These are phyloP conservation scores for Pollenia griseotomentosa DNA, from an alignment of 2,888 invertebrate genomes.

Conservation along the genomic window DNA sequence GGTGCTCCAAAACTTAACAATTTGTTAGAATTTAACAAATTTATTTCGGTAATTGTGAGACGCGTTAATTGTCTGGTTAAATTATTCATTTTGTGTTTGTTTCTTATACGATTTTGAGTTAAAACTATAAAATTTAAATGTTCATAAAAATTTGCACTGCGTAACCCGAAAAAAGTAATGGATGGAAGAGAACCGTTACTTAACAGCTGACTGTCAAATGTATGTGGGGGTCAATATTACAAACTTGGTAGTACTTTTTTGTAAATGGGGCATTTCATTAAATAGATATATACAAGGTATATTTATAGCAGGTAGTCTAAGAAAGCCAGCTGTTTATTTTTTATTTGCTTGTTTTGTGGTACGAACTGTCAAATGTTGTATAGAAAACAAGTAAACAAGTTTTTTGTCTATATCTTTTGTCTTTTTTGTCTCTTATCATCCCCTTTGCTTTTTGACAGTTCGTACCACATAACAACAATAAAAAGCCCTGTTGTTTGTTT, in stretches of 20 bases:
- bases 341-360: too few species aligned
- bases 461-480: too few species aligned
- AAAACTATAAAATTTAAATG: constrained; percentile 29
- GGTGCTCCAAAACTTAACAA: constrained; percentile 25
- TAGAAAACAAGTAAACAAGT: too few species aligned
- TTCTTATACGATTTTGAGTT: constrained; percentile 33
- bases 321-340: too few species aligned
- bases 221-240: too few species aligned
- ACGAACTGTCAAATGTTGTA: too few species aligned
- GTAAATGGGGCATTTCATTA: background rate
- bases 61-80: constrained; percentile 64
- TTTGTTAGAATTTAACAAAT: constrained; percentile 50
- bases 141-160: constrained; percentile 30
- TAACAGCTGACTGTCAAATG: constrained; percentile 38
- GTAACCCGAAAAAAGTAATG: constrained; percentile 58
- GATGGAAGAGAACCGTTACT: background rate
- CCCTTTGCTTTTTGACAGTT: too few species aligned
- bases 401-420: too few species aligned
- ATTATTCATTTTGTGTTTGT: constrained; percentile 69
- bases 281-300: too few species aligned
- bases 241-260: constrained; percentile 42
- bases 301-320: too few species aligned
- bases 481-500: too few species aligned
- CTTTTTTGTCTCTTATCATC: too few species aligned
- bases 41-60: constrained; percentile 34